phyloP scores from a whole-genome alignment of 2,888 invertebrate species.

The Pammene fasciana region DNA sequence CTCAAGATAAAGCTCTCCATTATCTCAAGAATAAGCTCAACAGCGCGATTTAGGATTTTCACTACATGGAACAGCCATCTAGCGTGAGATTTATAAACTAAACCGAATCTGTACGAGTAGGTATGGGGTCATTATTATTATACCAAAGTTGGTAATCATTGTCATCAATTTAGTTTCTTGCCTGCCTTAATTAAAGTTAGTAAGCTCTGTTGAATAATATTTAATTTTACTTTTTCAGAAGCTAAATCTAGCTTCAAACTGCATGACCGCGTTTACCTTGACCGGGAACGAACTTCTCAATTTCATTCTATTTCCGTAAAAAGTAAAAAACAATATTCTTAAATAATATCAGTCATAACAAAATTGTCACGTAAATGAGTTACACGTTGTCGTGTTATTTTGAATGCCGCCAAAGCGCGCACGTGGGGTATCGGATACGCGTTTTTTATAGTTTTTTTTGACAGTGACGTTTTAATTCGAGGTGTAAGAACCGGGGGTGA shows the following conservation, averaged over 20 bases:
- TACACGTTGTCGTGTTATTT: conserved; percentile 63
- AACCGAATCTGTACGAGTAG: no score
- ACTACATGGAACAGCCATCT: no score
- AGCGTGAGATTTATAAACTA: no score
- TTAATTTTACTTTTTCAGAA: not conserved
- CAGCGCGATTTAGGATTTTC: no score
- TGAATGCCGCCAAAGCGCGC: conserved; percentile 38
- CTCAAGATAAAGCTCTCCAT: no score
- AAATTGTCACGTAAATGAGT: conserved; percentile 80
- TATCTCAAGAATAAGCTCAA: not conserved
- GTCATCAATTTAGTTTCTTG: no score
- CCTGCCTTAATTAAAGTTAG: no score
- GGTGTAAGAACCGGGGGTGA: conserved; percentile 62
- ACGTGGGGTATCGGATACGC: conserved; percentile 55
- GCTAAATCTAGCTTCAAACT: not conserved
- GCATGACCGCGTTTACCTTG: conserved; percentile 2
- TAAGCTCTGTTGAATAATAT: no score
- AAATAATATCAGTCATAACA: conserved; percentile 79
- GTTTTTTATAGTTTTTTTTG: conserved; percentile 48
- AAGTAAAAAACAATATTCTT: conserved; percentile 54
- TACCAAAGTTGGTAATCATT: no score
- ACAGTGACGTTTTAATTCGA: conserved; percentile 66
- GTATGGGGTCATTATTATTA: no score
- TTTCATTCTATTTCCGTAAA: conserved; percentile 52
- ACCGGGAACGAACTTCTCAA: conserved; percentile 22